Evolutionary conservation across 2,113 vertebrate genomes (phyloP), one percentile per base, ranked within the genome.

Genomic region (Eira barbara): DNA sequence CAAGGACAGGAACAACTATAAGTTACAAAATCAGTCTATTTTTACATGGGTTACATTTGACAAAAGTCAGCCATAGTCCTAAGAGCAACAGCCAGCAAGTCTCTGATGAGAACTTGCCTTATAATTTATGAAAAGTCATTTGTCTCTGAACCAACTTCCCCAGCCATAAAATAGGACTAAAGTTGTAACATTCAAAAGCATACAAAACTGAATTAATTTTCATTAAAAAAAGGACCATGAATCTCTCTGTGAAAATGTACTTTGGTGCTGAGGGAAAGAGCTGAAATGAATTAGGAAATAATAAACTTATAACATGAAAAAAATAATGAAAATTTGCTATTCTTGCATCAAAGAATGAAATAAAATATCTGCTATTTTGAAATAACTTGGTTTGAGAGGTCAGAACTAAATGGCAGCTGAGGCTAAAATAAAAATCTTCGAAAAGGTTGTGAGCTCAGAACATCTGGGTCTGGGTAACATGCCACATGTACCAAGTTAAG

Each of bases 291-390:
- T 57, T 91, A 83, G 39, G 27, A 21, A 91, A 78, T 81, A 82
- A 92, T 82, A 94, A 88, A 83, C 7, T 10, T 69, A 79, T 12
- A 61, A 59, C 63, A 80, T 92, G 20, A 90, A 88, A 96, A 94
- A 49, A 95, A 97, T 81, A 21, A 61, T 85, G 39, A 92, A 96
- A 94, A 88, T 27, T 7, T 85, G 25, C 31, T 52, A 82, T 79
- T 97, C 36, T 47, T 83, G 23, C 39, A 21, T 87, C 42, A 95
- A 84, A 76, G 13, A 92, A 59, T 89, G 34, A 94, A 95, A 88
- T 42, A 83, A 96, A 81, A 52, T 96, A 94, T 89, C 78, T 92
- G 27, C 78, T 94, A 67, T 95, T 93, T 39, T 86, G 42, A 94
- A 97, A 97, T 52, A 91, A 92, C 42, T 36, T 42, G 21, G 29